Conservation (phyloP, 2,797 vertebrate genomes). For the Onychomys leucogaster region DNA sequence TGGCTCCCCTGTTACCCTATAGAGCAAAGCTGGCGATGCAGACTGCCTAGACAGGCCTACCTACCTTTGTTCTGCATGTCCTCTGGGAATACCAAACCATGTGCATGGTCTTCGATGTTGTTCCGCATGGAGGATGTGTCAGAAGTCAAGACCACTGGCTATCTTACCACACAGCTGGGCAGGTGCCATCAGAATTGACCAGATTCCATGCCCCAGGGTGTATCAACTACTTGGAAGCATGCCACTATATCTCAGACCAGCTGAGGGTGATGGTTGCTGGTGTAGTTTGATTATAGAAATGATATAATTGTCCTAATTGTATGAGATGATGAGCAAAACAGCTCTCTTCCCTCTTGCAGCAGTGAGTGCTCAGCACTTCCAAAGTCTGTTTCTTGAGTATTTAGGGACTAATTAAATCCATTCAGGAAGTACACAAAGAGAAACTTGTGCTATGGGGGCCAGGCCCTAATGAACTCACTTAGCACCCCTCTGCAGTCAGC, state of each 20-base stretch:
- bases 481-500: not conserved
- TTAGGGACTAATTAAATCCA: not conserved
- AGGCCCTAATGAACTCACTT: not conserved
- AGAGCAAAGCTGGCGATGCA: not conserved
- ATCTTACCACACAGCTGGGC: not conserved
- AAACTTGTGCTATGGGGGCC: not conserved
- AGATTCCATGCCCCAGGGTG: not conserved
- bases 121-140: not conserved
- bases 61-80: not conserved
- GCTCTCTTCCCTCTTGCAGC: not conserved
- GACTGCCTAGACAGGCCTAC: not conserved
- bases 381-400: not conserved
- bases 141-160: not conserved
- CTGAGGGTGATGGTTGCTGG: not conserved
- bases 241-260: not conserved
- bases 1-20: not conserved
- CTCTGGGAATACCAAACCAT: not conserved
- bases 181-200: not conserved
- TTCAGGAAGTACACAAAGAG: not conserved
- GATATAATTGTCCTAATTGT: not conserved
- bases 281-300: not conserved
- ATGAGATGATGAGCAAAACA: not conserved
- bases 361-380: not conserved
- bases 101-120: not conserved
- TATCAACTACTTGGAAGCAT: not conserved